Conservation (phyloP, 2,797 vertebrate species). For the Ammospiza maritima region DNA sequence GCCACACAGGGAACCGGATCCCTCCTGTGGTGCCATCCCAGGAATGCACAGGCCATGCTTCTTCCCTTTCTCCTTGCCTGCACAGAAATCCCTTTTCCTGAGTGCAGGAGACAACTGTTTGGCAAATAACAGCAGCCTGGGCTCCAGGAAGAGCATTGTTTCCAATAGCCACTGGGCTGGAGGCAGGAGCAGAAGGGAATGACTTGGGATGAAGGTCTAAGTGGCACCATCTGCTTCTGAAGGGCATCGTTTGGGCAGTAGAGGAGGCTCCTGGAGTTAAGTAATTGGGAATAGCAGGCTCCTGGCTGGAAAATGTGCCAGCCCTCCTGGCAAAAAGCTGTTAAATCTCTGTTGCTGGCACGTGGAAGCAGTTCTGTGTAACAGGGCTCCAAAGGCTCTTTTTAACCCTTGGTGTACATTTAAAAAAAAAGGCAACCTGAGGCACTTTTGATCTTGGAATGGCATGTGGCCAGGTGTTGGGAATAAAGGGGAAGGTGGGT, state of each 20-base stretch:
- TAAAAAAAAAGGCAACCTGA: neutral
- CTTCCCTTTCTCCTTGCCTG: neutral
- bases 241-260: neutral
- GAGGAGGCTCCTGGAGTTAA: conserved; percentile 34
- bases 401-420: conserved; percentile 22
- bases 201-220: neutral
- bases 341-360: neutral
- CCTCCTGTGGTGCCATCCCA: neutral
- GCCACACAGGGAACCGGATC: rapidly evolving
- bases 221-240: neutral
- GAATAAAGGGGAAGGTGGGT: neutral
- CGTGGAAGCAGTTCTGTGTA: conserved; percentile 5
- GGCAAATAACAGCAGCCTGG: neutral
- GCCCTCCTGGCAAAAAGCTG: conserved; percentile 57
- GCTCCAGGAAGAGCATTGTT: neutral
- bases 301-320: conserved; percentile 50
- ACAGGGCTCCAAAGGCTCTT: conserved; percentile 1
- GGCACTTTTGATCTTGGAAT: neutral
- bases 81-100: neutral
- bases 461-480: neutral
- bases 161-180: neutral
- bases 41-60: rapidly evolving
- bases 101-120: neutral
- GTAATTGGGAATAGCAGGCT: conserved; percentile 46
- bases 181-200: neutral